phyloP scores from a whole-genome alignment of 2,113 vertebrate species.

The Ifrita kowaldi region DNA sequence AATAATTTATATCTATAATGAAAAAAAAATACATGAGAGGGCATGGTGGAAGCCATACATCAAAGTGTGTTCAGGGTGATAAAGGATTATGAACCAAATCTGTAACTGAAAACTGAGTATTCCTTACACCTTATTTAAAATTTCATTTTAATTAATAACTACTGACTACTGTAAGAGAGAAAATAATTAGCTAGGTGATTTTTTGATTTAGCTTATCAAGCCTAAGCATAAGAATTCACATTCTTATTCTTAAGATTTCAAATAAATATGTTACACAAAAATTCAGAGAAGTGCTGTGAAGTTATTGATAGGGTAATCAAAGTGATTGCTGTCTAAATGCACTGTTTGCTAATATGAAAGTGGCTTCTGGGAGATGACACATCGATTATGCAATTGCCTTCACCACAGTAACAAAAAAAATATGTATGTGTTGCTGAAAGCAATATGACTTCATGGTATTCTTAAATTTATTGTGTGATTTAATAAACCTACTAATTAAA shows the following conservation, averaged over 20 bases:
- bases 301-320: not conserved
- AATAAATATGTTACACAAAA: not conserved
- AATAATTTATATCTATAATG: not conserved
- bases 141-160: not conserved
- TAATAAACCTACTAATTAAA: not conserved
- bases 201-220: not conserved
- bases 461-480: not conserved
- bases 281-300: not conserved
- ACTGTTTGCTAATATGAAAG: not conserved
- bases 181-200: not conserved
- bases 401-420: not conserved
- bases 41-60: not conserved
- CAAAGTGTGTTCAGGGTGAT: not conserved
- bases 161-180: not conserved
- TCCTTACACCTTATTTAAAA: accelerated
- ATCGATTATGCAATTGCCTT: not conserved
- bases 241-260: not conserved
- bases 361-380: accelerated
- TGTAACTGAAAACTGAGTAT: not conserved
- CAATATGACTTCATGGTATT: not conserved
- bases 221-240: not conserved
- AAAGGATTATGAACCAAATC: not conserved
- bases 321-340: not conserved
- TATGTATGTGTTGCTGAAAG: accelerated
- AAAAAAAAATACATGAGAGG: not conserved